Evolutionary conservation across 2,888 invertebrate genomes (phyloP).

Genomic region (Anagyrus pseudococci): DNA sequence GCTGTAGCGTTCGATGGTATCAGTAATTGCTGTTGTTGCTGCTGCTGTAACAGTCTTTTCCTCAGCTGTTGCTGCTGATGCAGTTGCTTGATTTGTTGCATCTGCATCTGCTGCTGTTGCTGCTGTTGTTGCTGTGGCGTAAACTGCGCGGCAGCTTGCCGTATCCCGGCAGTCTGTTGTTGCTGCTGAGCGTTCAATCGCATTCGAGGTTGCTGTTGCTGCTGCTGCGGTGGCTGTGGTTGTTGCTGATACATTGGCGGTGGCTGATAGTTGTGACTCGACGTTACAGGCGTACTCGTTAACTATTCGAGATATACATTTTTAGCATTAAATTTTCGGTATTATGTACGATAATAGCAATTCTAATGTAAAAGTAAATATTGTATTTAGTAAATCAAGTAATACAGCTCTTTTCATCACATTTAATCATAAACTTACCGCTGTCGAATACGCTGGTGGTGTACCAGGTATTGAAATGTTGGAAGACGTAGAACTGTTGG

Average conservation of each 20-base stretch:
- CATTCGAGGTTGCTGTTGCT: conserved; percentile 46
- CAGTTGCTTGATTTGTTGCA: conserved; percentile 60
- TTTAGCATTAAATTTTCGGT: background rate
- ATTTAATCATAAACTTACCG: conserved; percentile 58
- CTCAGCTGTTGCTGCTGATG: conserved; percentile 67
- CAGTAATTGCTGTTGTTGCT: conserved; percentile 81
- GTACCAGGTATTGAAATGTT: conserved; percentile 66
- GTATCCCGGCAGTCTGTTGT: conserved; percentile 3
- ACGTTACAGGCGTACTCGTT: conserved; percentile 57
- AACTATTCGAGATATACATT: conserved; percentile 42
- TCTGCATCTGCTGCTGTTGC: conserved; percentile 59
- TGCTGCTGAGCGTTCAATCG: conserved; percentile 42
- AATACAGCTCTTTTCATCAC: background rate
- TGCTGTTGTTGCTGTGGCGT: conserved; percentile 61
- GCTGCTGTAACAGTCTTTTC: conserved; percentile 77
- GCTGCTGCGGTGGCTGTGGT: conserved; percentile 49
- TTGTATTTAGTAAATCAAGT: too few relatives aligned
- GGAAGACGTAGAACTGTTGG: conserved; percentile 70
- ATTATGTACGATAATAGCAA: background rate
- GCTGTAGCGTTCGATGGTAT: conserved; percentile 80
- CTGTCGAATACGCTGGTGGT: conserved; percentile 70
- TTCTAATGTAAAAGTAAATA: too few relatives aligned
- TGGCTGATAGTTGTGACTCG: conserved; percentile 60
- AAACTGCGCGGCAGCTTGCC: conserved; percentile 48
- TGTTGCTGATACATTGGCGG: conserved; percentile 61